Conservation (phyloP, 2,888 invertebrate species). For the Parnassius apollo region DNA sequence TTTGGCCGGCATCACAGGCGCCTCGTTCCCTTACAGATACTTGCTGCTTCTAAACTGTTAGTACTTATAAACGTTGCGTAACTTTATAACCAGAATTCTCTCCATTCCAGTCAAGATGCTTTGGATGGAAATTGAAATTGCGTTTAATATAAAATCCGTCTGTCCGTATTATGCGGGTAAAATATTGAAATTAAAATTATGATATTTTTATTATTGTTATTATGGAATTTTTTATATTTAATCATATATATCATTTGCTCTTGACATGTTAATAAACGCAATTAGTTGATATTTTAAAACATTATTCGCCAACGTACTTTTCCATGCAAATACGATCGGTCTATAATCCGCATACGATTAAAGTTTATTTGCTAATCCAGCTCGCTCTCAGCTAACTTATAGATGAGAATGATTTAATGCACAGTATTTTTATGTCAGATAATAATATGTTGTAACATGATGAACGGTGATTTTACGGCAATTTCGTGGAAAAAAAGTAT, state of each 20-base stretch:
- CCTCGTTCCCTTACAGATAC: constrained; percentile 47
- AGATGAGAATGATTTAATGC: not conserved
- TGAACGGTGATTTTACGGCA: no score
- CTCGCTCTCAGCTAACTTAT: not conserved
- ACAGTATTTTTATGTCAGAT: not conserved
- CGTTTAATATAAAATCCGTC: constrained; percentile 24
- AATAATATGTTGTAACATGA: no score
- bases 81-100: constrained; percentile 45
- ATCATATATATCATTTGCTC: no score
- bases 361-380: not conserved
- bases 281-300: no score
- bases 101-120: constrained; percentile 38
- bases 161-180: no score
- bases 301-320: not conserved
- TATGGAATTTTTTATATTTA: no score
- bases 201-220: no score
- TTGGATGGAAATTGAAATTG: constrained; percentile 35
- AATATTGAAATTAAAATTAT: no score
- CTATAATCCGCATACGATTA: not conserved
- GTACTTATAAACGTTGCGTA: constrained; percentile 46
- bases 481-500: no score
- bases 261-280: no score
- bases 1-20: constrained; percentile 48
- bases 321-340: not conserved
- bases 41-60: constrained; percentile 48